Evolutionary conservation across 2,797 vertebrate genomes (phyloP), one percentile per base, ranked within the genome.

Genomic region (Pipistrellus pipistrellus): DNA sequence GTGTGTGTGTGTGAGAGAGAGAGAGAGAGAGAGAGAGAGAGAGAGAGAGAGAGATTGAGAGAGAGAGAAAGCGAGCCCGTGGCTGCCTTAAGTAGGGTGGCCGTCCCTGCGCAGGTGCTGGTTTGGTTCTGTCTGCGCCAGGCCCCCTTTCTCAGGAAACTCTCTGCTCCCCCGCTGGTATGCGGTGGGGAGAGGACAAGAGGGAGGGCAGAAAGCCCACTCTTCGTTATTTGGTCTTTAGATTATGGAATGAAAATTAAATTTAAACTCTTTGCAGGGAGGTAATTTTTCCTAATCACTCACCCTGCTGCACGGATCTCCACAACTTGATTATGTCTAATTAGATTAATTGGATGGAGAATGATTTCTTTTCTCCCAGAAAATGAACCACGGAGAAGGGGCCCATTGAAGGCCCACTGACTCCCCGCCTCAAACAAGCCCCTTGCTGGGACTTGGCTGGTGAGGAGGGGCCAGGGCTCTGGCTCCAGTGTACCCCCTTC

Each of bases 291-390:
- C 95, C 97, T 97, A 93, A 97, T 97, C 95, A 96, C 94, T 97
- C 96, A 88, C 92, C 72, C 95, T 94, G 95, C 96, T 88, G 97
- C 96, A 93, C 95, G 92, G 94, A 97, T 98, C 95, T 96, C 97
- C 96, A 89, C 90, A 72, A 97, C 90, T 97, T 97, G 97, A 98
- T 98, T 98, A 97, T 13, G 85, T 96, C 96, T 98, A 98, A 98
- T 97, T 98, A 97, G 97, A 98, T 98, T 98, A 98, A 98, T 97
- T 97, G 97, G 95, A 96, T 92, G 94, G 97, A 97, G 97, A 97
- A 91, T 94, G 96, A 97, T 95, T 97, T 95, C 94, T 97, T 97
- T 59, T 97, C 95, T 98, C 93, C 13, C 4, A 92, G 95, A 98
- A 96, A 93, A 96, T 93, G 95, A 96, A 90, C 80, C 86, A 48